Conservation (phyloP, 2,888 invertebrate genomes). For the Aphodius sticticus region DNA sequence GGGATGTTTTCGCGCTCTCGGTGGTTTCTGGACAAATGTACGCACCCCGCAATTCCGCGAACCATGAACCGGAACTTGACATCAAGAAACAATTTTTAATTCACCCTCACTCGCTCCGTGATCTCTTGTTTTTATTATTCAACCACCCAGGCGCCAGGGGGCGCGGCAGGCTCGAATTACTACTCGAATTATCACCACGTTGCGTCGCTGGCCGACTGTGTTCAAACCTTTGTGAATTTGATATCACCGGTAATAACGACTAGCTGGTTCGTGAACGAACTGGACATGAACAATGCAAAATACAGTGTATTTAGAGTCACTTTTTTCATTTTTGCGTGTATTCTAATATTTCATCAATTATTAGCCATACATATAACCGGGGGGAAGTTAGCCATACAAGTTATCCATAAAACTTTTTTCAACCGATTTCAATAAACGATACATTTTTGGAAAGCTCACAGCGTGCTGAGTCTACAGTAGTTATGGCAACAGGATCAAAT, state of each 20-base stretch:
- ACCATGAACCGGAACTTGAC: neutral
- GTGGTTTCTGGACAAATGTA: neutral
- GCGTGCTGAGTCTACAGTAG: too few relatives aligned
- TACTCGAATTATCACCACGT: neutral
- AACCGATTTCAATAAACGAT: too few relatives aligned
- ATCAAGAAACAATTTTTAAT: neutral
- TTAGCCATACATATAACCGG: too few relatives aligned
- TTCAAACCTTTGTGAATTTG: neutral
- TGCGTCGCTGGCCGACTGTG: neutral
- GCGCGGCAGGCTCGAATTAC: neutral
- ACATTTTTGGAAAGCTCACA: too few relatives aligned
- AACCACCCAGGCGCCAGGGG: neutral
- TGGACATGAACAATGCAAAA: too few relatives aligned
- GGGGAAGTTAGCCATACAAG: too few relatives aligned
- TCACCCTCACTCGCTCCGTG: neutral
- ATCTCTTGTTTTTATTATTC: neutral
- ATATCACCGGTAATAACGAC: neutral
- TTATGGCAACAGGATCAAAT: too few relatives aligned
- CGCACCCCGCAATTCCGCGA: neutral
- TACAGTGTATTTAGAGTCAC: too few relatives aligned
- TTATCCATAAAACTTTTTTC: too few relatives aligned
- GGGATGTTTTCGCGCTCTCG: neutral
- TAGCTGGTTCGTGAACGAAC: neutral
- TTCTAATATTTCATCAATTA: too few relatives aligned
- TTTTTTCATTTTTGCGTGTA: too few relatives aligned